Evolutionary conservation across 2,888 invertebrate species (phyloP).

Genomic region (Folsomia candida): DNA sequence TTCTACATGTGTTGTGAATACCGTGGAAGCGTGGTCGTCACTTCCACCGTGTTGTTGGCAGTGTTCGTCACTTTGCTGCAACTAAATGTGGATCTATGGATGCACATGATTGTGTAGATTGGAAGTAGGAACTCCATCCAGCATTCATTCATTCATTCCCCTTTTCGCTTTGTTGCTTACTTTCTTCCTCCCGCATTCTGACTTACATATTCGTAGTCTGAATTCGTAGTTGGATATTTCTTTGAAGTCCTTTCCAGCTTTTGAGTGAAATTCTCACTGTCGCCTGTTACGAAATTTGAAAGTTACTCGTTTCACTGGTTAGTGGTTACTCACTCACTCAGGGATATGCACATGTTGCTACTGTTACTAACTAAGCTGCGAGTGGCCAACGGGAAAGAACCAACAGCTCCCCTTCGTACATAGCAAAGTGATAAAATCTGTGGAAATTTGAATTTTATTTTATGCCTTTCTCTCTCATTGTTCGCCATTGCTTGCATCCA

Average conservation of each 20-base stretch:
- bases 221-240: slow-evolving; percentile 28
- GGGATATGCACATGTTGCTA: too few species aligned
- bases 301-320: neutral
- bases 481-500: neutral
- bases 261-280: slow-evolving; percentile 48
- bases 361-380: too few species aligned
- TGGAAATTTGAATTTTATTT: neutral
- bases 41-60: slow-evolving; percentile 19
- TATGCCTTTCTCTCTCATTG: neutral
- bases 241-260: slow-evolving; percentile 50
- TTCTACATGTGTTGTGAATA: neutral
- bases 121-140: too few species aligned
- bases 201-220: slow-evolving; percentile 21
- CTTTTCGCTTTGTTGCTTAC: slow-evolving; percentile 24
- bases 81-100: neutral
- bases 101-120: slow-evolving; percentile 27
- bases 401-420: neutral
- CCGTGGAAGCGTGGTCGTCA: neutral
- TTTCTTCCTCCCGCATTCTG: slow-evolving; percentile 6
- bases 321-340: neutral
- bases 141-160: too few species aligned
- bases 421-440: slow-evolving; percentile 3
- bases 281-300: slow-evolving; percentile 25
- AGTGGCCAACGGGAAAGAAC: neutral
- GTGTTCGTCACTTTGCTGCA: too few species aligned